Conservation (phyloP, 2,888 invertebrate species). For the Cephus sareptanus region DNA sequence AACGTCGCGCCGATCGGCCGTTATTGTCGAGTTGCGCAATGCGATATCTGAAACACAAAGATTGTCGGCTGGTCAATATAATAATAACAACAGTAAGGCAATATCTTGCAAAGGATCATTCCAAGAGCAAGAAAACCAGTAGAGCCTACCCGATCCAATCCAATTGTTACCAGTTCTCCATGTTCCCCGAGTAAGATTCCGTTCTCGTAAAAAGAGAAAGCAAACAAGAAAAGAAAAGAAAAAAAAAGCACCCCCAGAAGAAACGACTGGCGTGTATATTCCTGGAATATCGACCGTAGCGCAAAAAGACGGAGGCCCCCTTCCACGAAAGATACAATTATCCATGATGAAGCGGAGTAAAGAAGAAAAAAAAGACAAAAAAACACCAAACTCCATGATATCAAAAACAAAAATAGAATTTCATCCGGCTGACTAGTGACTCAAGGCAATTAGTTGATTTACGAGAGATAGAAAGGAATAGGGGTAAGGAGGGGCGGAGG, state of each 20-base stretch:
- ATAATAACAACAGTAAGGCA: not conserved
- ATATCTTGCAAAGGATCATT: not conserved
- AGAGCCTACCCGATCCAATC: not conserved
- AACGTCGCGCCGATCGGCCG: not conserved
- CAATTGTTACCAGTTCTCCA: not conserved
- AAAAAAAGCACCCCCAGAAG: not conserved
- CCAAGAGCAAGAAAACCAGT: not conserved
- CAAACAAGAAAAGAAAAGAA: not conserved
- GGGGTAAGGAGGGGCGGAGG: rapidly evolving
- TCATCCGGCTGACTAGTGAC: not conserved
- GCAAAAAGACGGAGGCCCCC: not conserved
- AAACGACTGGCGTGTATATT: not conserved
- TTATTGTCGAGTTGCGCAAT: not conserved
- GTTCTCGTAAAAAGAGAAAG: not conserved
- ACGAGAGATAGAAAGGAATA: not conserved
- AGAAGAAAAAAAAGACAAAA: not conserved
- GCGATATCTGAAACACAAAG: constrained; percentile 16
- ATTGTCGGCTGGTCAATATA: not conserved
- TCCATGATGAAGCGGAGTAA: not conserved
- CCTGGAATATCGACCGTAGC: not conserved
- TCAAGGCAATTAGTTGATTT: not conserved
- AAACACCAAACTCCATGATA: not conserved
- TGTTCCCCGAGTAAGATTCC: not conserved
- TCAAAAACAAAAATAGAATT: not conserved
- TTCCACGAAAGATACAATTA: not conserved